Evolutionary conservation across 2,888 invertebrate genomes (phyloP).

Genomic region (Catonia carolina): DNA sequence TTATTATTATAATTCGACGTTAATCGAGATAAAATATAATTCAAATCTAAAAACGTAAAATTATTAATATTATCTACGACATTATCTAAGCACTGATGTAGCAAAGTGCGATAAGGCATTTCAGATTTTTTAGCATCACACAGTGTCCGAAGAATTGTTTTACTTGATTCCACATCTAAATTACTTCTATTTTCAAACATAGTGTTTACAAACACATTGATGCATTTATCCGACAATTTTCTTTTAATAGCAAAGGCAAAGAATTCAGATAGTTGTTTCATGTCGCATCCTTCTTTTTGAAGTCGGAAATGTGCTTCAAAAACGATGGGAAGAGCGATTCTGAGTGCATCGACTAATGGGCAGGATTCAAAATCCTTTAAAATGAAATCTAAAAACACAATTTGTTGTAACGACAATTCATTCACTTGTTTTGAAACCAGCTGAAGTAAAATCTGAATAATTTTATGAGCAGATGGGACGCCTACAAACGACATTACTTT

Average conservation of each 20-base stretch:
- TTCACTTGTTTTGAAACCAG: slow-evolving; percentile 56
- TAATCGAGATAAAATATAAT: slow-evolving; percentile 48
- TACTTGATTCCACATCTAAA: slow-evolving; percentile 44
- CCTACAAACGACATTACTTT: slow-evolving; percentile 53
- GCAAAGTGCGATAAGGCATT: slow-evolving; percentile 46
- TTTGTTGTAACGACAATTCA: slow-evolving; percentile 51
- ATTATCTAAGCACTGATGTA: slow-evolving; percentile 49
- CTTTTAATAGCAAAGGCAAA: slow-evolving; percentile 49
- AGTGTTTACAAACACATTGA: slow-evolving; percentile 49
- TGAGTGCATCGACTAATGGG: slow-evolving; percentile 57
- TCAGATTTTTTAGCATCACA: slow-evolving; percentile 46
- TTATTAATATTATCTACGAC: slow-evolving; percentile 45
- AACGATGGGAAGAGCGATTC: slow-evolving; percentile 57
- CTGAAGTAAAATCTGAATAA: slow-evolving; percentile 58
- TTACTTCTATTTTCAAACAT: slow-evolving; percentile 42
- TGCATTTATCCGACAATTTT: slow-evolving; percentile 47
- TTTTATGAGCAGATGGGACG: slow-evolving; percentile 51
- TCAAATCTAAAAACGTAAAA: slow-evolving; percentile 47
- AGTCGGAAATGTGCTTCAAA: slow-evolving; percentile 55
- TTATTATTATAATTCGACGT: slow-evolving; percentile 40
- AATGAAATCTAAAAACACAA: slow-evolving; percentile 56
- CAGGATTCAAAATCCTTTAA: slow-evolving; percentile 47
- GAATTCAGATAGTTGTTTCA: slow-evolving; percentile 48
- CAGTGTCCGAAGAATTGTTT: slow-evolving; percentile 52
- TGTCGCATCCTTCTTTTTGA: slow-evolving; percentile 52